phyloP scores from a whole-genome alignment of 2,888 invertebrate genomes.

The Lepidocyrtinus sp. region DNA sequence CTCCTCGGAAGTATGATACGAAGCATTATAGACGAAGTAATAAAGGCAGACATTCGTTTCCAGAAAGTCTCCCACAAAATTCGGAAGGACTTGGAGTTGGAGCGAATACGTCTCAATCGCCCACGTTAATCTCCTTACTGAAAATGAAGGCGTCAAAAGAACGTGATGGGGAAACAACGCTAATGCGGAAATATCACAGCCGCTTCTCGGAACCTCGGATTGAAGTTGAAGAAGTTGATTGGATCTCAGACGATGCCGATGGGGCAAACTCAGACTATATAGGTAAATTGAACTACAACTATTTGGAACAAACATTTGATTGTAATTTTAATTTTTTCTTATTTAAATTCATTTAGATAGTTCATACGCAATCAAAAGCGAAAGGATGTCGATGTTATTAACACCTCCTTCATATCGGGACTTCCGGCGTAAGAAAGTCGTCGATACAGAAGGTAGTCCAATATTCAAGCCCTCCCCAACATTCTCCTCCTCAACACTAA shows the following conservation, averaged over 20 bases:
- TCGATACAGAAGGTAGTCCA: conserved; percentile 44
- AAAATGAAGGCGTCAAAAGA: no score
- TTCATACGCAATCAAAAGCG: background rate
- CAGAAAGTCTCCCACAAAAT: no score
- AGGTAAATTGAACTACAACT: no score
- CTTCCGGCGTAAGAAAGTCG: conserved; percentile 28
- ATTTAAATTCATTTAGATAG: background rate
- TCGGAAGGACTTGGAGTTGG: no score
- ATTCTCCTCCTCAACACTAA: conserved; percentile 46
- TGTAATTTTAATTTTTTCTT: background rate
- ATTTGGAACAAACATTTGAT: no score
- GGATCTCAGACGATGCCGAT: background rate
- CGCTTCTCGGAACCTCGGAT: conserved; percentile 29
- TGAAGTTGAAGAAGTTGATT: conserved; percentile 30
- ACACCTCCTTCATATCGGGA: conserved; percentile 32
- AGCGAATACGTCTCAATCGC: no score
- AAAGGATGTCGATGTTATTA: background rate
- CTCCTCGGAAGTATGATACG: no score
- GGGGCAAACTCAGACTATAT: conserved; percentile 5
- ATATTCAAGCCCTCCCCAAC: conserved; percentile 43
- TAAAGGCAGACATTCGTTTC: no score
- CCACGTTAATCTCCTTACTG: no score
- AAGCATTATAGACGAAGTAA: no score
- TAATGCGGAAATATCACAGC: background rate
- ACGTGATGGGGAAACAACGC: no score